These are phyloP conservation scores for Tyto alba DNA, from an alignment of 2,113 vertebrate genomes.

Conservation along the genomic window DNA sequence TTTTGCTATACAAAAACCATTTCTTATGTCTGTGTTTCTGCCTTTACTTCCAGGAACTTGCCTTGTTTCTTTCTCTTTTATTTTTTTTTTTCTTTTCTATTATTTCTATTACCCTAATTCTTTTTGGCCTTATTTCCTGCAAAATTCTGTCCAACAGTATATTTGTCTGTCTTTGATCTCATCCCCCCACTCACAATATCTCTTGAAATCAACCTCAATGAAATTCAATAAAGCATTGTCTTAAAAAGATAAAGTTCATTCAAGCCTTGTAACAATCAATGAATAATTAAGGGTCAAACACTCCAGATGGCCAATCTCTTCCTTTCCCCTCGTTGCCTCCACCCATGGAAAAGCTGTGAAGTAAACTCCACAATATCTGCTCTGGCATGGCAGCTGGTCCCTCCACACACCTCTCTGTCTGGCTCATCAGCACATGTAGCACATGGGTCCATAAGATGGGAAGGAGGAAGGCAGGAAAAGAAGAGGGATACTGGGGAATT, in stretches of 20 bases:
- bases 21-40: neutral
- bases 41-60: neutral
- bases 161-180: neutral
- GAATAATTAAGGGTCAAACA: neutral
- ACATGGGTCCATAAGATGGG: neutral
- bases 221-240: neutral
- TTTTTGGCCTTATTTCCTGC: neutral
- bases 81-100: accelerated
- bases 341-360: neutral
- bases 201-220: neutral
- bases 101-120: neutral
- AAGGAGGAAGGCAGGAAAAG: neutral
- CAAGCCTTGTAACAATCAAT: neutral
- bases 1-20: neutral
- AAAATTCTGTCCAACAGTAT: neutral
- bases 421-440: accelerated
- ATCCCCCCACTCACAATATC: neutral
- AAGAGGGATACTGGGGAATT: neutral
- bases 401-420: neutral
- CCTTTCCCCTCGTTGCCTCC: neutral
- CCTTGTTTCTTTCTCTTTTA: neutral
- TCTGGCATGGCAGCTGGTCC: neutral
- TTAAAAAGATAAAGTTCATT: neutral
- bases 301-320: neutral
- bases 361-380: neutral